Conservation (phyloP, 2,888 invertebrate species). For the Pyralis farinalis region DNA sequence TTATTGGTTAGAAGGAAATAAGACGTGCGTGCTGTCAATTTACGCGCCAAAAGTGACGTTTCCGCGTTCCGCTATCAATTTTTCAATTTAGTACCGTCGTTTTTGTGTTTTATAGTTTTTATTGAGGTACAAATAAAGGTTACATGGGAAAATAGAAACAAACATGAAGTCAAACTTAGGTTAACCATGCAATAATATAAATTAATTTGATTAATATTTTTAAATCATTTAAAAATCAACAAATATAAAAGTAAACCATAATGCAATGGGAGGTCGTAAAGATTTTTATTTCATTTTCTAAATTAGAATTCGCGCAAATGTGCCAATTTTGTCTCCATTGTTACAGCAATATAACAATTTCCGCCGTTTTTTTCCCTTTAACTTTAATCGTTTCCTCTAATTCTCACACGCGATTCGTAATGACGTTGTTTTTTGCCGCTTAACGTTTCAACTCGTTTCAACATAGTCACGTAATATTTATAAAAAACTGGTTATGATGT, state of each 20-base stretch:
- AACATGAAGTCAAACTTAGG: too few relatives aligned
- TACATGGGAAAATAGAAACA: too few relatives aligned
- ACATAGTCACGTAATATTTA: constrained; percentile 18
- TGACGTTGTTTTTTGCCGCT: constrained; percentile 7
- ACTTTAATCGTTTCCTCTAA: constrained; percentile 22
- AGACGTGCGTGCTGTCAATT: neutral
- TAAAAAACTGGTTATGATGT: constrained; percentile 23
- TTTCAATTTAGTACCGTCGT: neutral
- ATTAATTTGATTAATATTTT: too few relatives aligned
- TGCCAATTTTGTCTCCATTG: constrained; percentile 10
- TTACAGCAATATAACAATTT: constrained; percentile 18
- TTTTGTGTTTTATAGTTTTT: too few relatives aligned
- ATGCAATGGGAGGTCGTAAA: too few relatives aligned
- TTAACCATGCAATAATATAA: too few relatives aligned
- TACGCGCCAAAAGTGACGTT: neutral
- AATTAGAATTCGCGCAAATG: neutral
- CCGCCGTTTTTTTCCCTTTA: constrained; percentile 12
- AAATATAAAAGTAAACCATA: too few relatives aligned
- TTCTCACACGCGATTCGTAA: constrained; percentile 16
- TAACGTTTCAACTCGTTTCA: constrained; percentile 18
- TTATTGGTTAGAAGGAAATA: neutral
- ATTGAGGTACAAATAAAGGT: too few relatives aligned
- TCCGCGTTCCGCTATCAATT: neutral
- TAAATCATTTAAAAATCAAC: too few relatives aligned
- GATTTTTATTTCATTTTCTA: too few relatives aligned